Base-by-base conservation (phyloP, 2,888 invertebrate genomes). In the Xylota sylvarum region DNA sequence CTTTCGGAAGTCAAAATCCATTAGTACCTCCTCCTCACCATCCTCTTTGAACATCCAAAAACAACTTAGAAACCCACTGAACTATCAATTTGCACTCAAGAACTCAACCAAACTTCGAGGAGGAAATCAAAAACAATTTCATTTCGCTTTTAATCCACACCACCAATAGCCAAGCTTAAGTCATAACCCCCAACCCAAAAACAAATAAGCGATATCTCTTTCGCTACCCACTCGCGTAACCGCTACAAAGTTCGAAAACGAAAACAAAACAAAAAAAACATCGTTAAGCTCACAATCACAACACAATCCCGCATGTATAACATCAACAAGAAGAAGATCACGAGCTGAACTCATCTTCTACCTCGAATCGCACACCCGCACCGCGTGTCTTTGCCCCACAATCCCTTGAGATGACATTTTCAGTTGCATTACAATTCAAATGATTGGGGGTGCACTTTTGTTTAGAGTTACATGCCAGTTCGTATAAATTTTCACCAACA, bases 231-330 rank as follows among this genome's bases (percentile, higher is more conserved):
- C 85, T 84, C 79, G 65, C 10, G 14, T 64, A 70, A 76, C 65
- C 17, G 74, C 69, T 81, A 30, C 35, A 70, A 64, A 70, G 27
- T 23, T 56, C 27, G 50, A 65, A 58, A 40, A 48, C 14, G 14
- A 32, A 17, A n/a, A 30, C 35, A 65, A 14, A 5, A 62, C n/a
- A 67, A 65, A 48, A 19, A 46, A 52, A 40, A 60, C 35, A 30
- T 23, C 64, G 27, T 64, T 58, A 69, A 84, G 70, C 67, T 85
- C 76, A 48, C 85, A 78, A 86, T 82, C 73, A 69, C 50, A 78
- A 78, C 86, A 81, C 86, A 69, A 78, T 82, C 62, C 82, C 77
- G 72, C 77, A 62, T 86, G 82, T 86, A 82, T 35, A 82, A 86
- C 86, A 86, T 86, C 52, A 56, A 62, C 74, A 58, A 56, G 64